Evolutionary conservation across 2,113 vertebrate genomes (phyloP), one percentile per base, ranked within the genome.

Genomic region (Pterocles gutturalis): DNA sequence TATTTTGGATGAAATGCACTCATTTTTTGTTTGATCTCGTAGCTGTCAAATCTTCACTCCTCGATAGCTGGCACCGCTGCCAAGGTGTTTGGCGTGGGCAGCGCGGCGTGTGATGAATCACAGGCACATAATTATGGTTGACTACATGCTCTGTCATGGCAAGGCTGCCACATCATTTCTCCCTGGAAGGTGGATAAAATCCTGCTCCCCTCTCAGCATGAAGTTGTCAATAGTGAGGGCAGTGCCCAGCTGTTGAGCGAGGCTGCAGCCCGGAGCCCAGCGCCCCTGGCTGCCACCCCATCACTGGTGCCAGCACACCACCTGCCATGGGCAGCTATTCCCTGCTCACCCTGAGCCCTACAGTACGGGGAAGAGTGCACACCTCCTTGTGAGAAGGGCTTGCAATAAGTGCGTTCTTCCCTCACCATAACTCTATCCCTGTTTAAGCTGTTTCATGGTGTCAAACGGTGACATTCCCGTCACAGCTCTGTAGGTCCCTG

Each of bases 21-120:
- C 5, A 58, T 64, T 58, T 64, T 83, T 78, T n/a, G 5, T 78
- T 73, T 83, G 21, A 49, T 51, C 36, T 79, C 11, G 10, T 25
- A 54, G 55, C 25, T 61, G 33, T 55, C 34, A 21, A 31, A 19
- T 38, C n/a, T 43, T 73, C 45, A 9, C 13, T 34, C 28, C 31
- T 41, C 38, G 61, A 54, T 17, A 51, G 20, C 55, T 34, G 71
- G 34, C 55, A 22, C 28, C 51, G 34, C 41, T 79, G 61, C 34
- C 22, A 16, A 69, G 17, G 24, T 70, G 31, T 79, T 86, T 83
- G 51, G 29, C 33, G 33, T 4, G 49, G 54, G 34, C 34, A 34
- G 31, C 29, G 51, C 1, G 2, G 55, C 0, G 0, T 21, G 41
- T 33, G 38, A 17, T 33, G n/a, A 49, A n/a, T 62, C 65, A 48